Evolutionary conservation across 2,888 invertebrate species (phyloP).

Genomic region (Erebia epiphron): DNA sequence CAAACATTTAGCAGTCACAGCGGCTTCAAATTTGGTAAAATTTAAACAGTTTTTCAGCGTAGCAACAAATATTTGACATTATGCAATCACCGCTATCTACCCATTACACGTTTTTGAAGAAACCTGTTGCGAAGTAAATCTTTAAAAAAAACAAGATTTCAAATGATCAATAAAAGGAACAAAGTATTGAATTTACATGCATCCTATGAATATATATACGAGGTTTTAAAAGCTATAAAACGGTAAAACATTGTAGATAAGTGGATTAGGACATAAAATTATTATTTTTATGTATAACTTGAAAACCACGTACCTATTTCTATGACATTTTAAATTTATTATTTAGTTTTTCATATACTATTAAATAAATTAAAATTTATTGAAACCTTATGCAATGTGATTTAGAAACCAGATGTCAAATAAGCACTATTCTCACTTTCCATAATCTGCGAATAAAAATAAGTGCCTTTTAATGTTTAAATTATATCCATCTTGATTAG

Average conservation of each 20-base stretch:
- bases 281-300: not conserved
- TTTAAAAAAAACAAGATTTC: not conserved
- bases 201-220: not conserved
- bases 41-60: too few relatives aligned
- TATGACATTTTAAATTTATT: not conserved
- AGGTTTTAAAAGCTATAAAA: not conserved
- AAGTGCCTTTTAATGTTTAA: not conserved
- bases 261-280: slow-evolving; percentile 8
- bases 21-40: too few relatives aligned
- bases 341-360: not conserved
- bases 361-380: slow-evolving; percentile 1
- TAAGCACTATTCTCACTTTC: not conserved
- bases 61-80: too few relatives aligned
- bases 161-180: not conserved
- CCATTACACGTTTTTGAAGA: too few relatives aligned
- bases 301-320: not conserved
- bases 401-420: not conserved
- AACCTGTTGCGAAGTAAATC: too few relatives aligned
- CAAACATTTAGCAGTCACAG: too few relatives aligned
- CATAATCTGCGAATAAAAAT: not conserved
- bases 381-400: not conserved
- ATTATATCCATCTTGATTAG: not conserved
- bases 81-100: too few relatives aligned
- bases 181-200: not conserved
- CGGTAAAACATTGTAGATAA: not conserved